phyloP scores from a whole-genome alignment of 2,113 vertebrate species.

The Sminthopsis crassicaudata region DNA sequence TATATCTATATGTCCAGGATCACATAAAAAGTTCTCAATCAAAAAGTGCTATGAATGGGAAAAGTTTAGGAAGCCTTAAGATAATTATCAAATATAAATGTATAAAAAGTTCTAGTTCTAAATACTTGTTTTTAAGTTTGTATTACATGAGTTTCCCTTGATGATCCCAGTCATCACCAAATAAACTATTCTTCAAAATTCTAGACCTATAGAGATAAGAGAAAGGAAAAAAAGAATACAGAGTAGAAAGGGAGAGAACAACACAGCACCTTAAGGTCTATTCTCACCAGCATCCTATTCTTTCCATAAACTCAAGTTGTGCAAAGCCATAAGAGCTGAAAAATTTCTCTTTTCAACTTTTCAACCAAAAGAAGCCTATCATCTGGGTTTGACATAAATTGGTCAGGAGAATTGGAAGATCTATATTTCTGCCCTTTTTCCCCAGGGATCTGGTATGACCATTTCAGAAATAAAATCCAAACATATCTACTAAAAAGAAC shows the following conservation, averaged over 20 bases:
- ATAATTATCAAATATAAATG: background rate
- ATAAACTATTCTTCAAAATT: background rate
- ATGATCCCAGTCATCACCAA: background rate
- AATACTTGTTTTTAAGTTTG: background rate
- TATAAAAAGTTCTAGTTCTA: background rate
- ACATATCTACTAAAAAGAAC: background rate
- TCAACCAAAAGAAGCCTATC: background rate
- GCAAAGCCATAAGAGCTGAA: background rate
- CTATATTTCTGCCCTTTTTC: background rate
- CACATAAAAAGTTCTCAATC: too few relatives aligned
- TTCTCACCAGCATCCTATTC: background rate
- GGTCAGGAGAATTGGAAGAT: background rate
- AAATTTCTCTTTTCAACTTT: background rate
- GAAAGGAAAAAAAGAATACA: background rate
- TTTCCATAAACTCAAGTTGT: background rate
- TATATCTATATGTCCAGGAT: too few relatives aligned
- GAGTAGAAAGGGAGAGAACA: background rate
- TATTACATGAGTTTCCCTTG: background rate
- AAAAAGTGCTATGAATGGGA: too few relatives aligned
- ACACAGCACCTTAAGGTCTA: background rate
- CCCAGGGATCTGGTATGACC: background rate
- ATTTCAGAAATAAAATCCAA: background rate
- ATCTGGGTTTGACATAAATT: background rate
- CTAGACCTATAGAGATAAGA: background rate
- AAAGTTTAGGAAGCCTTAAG: too few relatives aligned